Evolutionary conservation across 2,113 vertebrate species (phyloP).

Genomic region (Synchiropus splendidus): DNA sequence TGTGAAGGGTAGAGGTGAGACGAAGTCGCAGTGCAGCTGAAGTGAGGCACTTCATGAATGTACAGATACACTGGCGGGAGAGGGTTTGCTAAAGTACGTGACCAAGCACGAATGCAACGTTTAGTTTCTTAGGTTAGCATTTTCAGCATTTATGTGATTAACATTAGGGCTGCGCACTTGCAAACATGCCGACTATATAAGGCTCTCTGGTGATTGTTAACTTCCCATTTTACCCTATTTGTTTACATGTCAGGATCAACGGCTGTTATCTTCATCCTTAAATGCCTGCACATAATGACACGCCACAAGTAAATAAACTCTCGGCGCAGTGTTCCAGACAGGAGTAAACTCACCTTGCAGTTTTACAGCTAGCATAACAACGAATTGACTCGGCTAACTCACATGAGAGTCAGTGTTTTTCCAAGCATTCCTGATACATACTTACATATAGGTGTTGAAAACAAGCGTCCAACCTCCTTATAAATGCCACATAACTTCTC

Average conservation of each 20-base stretch:
- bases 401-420: too few species aligned
- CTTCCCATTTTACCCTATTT: not conserved
- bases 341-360: too few species aligned
- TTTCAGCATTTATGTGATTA: not conserved
- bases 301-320: too few species aligned
- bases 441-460: too few species aligned
- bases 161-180: not conserved
- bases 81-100: not conserved
- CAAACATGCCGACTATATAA: not conserved
- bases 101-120: constrained; percentile 4
- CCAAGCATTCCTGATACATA: too few species aligned
- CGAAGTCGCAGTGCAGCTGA: not conserved
- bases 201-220: not conserved
- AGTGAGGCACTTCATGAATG: constrained; percentile 24
- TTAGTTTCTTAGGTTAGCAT: not conserved
- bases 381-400: too few species aligned
- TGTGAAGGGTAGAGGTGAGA: not conserved
- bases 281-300: not conserved
- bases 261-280: not conserved
- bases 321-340: too few species aligned
- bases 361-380: too few species aligned
- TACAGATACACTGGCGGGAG: constrained; percentile 8
- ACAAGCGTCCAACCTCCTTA: too few species aligned
- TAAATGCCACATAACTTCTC: too few species aligned
- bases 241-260: not conserved